Evolutionary conservation across 2,888 invertebrate species (phyloP).

Genomic region (Taenaris catops): DNA sequence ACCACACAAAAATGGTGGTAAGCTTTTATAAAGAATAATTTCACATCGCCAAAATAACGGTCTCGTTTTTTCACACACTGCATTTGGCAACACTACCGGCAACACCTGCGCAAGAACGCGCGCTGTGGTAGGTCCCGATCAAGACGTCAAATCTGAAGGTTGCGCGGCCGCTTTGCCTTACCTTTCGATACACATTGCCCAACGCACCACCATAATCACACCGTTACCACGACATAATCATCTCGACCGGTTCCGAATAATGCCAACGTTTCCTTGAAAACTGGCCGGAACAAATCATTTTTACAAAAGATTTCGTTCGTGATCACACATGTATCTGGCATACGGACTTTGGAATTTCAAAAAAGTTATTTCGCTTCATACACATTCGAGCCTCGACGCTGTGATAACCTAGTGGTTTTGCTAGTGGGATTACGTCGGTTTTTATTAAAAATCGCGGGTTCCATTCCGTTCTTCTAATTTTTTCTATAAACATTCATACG

Average conservation of each 20-base stretch:
- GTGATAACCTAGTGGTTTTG: too few relatives aligned
- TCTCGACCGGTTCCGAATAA: slow-evolving; percentile 23
- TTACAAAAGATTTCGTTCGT: too few relatives aligned
- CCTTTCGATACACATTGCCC: slow-evolving; percentile 62
- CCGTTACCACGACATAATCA: slow-evolving; percentile 33
- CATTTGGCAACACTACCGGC: slow-evolving; percentile 19
- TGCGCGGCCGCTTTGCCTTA: slow-evolving; percentile 51
- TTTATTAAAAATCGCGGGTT: too few relatives aligned
- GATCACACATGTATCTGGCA: too few relatives aligned
- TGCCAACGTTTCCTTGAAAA: slow-evolving; percentile 18
- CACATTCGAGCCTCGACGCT: too few relatives aligned
- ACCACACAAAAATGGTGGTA: too few relatives aligned
- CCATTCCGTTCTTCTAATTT: too few relatives aligned
- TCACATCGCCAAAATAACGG: neutral
- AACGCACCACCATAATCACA: slow-evolving; percentile 49
- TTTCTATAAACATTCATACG: too few relatives aligned
- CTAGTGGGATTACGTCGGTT: too few relatives aligned
- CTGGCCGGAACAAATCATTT: slow-evolving; percentile 1
- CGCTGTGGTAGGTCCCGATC: slow-evolving; percentile 78
- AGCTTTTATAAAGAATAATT: too few relatives aligned
- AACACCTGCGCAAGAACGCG: slow-evolving; percentile 68
- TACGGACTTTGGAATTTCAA: too few relatives aligned
- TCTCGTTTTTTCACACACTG: neutral
- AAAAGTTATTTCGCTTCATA: too few relatives aligned
- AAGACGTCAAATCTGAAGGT: slow-evolving; percentile 78